phyloP scores from a whole-genome alignment of 2,113 vertebrate genomes.

The Brachyistius frenatus region DNA sequence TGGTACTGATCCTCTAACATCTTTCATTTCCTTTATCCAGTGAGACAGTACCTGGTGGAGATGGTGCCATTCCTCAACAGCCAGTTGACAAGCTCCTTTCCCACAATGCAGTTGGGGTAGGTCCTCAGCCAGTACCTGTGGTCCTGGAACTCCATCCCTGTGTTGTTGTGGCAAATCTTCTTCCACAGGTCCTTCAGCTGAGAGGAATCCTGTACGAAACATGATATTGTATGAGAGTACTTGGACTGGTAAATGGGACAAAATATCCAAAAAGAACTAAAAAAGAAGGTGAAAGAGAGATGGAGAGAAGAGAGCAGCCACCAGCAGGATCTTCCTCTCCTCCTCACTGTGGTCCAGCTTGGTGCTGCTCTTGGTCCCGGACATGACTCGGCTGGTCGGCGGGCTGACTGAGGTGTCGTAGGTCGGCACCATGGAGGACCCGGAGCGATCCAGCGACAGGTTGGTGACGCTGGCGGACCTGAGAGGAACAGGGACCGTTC shows the following conservation, averaged over 20 bases:
- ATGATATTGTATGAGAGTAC: too few species aligned
- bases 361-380: slow-evolving; percentile 79
- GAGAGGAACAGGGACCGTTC: slow-evolving; percentile 5
- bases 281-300: neutral
- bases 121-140: slow-evolving; percentile 98
- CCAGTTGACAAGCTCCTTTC: slow-evolving; percentile 99
- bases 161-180: slow-evolving; percentile 96
- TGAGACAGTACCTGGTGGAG: slow-evolving; percentile 83
- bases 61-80: slow-evolving; percentile 96
- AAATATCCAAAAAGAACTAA: neutral
- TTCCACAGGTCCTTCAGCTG: slow-evolving; percentile 98
- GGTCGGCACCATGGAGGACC: slow-evolving; percentile 91
- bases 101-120: slow-evolving; percentile 98
- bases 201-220: slow-evolving; percentile 89
- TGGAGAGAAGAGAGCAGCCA: slow-evolving; percentile 59
- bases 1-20: too few species aligned
- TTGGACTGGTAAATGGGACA: neutral
- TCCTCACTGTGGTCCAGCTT: slow-evolving; percentile 91
- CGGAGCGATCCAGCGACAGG: slow-evolving; percentile 92
- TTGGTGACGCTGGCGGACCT: slow-evolving; percentile 97
- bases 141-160: slow-evolving; percentile 99
- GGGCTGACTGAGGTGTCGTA: slow-evolving; percentile 95
- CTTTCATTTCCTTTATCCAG: too few species aligned
- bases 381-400: slow-evolving; percentile 88
- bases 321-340: slow-evolving; percentile 97